Evolutionary conservation across 1,140 invertebrate species (phyloP), one percentile per base, ranked within the genome.

Genomic region (Cherax quadricarinatus): DNA sequence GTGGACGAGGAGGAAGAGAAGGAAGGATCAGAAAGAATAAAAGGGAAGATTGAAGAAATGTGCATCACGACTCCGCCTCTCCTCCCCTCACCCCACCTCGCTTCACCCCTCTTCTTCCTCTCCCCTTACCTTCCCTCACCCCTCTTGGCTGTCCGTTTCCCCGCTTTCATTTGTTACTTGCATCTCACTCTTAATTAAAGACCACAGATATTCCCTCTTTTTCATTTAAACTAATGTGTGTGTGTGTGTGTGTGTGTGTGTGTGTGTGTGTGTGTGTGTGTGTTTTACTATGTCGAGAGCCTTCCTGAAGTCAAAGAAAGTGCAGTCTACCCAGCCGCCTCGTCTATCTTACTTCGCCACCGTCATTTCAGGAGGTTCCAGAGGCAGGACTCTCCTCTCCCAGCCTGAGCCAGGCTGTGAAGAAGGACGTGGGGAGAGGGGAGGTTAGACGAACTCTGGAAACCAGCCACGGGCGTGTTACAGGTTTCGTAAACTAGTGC

Each of bases 101-200:
- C 24, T 48, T 57, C 21, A 21, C 21, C 21, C 9, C 60, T 30
- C n/a, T 49, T 62, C 60, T 62, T 16, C 51, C 83, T 21, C 62
- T 73, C 62, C 21, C 66, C 18, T 7, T 0, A 14, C 12, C 53
- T 57, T 3, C 12, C 53, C 7, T 57, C 53, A 18, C 51, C 70
- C 48, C 85, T 78, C 88, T 16, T 12, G 73, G 66, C 88, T 90
- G 88, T 84, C 81, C 53, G 51, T 85, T 81, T 90, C 24, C 49
- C 70, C 81, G 4, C 62, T 41, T 75, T 48, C 88, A 90, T 90
- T 90, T 84, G 88, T 90, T 90, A 84, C 88, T 78, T 62, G 16
- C 82, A 24, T 48, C 81, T 83, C 88, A 75, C 51, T 83, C 80
- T 90, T 90, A 90, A 88, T 88, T 88, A 88, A 88, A 75, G 81